Evolutionary conservation across 2,113 vertebrate genomes (phyloP), one percentile per base, ranked within the genome.

Genomic region (Daboia siamensis): DNA sequence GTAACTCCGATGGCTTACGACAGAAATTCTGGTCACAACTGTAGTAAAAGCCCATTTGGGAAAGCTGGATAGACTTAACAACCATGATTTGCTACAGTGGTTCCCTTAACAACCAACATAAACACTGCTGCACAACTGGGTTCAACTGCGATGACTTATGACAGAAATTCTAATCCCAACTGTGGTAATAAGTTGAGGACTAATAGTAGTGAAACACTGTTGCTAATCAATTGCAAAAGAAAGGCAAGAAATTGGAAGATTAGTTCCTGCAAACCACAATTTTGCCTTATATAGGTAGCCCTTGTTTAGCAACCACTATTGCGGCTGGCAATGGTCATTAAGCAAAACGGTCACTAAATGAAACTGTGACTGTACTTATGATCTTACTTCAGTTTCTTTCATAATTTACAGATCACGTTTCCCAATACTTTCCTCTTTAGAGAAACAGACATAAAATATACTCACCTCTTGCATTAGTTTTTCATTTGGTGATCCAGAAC

Each of bases 381-480:
- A 44, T 7, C 33, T 80, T 21, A 80, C 5, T 80, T 44, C 74
- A 80, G 17, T 2, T 80, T 80, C 21, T 44, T 44, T 80, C 64
- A 33, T 33, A 69, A 80, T 20, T 39, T 64, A 55, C n/a, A 54
- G 85, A 85, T 57, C 4, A 39, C 20, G 33, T 89, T 57, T 89
- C 15, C 21, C 46, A 9, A 86, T 90, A 86, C 13, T 0, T 24
- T 3, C 90, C 13, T 1, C n/a, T 46, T 13, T 23, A 91, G 64
- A 54, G 21, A 88, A 88, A 91, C 44, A 11, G 54, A 74, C 86
- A 92, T 57, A 94, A 94, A 94, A 93, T 64, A 95, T 97, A 98
- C 98, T 97, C 96, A 99, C 99, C 98, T 99, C 98, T 80, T 99
- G 98, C 96, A 99, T 99, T 59, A 99, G 97, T 80, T 97, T 98